Percentiles rank a stretch among this genome's conserved stretches.
These are phyloP conservation scores for Mirza zaza DNA, from an alignment of 2,113 vertebrate species.

Conservation along the genomic window DNA sequence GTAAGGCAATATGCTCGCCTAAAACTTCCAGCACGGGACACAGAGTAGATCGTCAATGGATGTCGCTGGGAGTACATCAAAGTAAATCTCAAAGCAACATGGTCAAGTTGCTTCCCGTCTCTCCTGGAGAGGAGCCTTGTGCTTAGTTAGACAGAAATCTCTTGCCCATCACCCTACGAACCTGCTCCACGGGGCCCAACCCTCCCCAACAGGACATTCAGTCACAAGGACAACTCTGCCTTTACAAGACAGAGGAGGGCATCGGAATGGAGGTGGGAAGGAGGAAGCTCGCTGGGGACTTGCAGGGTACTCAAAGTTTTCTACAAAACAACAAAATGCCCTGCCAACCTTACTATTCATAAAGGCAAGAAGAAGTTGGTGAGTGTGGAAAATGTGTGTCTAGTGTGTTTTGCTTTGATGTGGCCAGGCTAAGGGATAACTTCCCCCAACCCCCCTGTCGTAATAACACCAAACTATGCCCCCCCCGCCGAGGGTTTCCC, in stretches of 20 bases:
- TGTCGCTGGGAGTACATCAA: background rate
- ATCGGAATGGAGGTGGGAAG: background rate
- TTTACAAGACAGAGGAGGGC: background rate
- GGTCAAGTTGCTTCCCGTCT: background rate
- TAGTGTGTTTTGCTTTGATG: background rate
- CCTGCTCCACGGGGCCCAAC: background rate
- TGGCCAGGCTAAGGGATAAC: no score
- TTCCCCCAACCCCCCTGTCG: background rate
- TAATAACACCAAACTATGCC: accelerated
- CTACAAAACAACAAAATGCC: background rate
- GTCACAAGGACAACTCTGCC: background rate
- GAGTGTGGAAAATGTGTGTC: accelerated
- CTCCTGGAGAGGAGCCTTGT: background rate
- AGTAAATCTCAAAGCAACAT: background rate
- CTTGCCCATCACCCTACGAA: background rate
- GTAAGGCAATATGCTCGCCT: background rate
- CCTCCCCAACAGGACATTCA: background rate
- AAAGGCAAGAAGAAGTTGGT: background rate
- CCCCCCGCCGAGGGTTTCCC: background rate
- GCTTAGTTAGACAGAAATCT: background rate
- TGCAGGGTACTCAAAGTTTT: accelerated
- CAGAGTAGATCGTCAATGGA: background rate
- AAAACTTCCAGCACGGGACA: no score
- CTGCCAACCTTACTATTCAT: no score
- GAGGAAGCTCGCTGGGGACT: background rate